Evolutionary conservation across 2,888 invertebrate species (phyloP), one percentile per base, ranked within the genome.

Genomic region (Callyntrura sp.): DNA sequence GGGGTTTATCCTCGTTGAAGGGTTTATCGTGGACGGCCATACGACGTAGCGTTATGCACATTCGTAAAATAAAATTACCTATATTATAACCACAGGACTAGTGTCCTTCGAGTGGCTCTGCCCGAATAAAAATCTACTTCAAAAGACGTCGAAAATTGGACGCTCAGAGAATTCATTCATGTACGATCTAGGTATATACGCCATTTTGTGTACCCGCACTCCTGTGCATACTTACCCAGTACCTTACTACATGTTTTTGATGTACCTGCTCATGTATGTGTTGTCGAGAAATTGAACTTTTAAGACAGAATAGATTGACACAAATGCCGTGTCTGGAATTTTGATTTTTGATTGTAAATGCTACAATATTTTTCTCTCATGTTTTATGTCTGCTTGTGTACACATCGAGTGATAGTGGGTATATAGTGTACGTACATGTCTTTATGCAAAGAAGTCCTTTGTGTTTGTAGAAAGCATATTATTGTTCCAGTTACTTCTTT

Each of bases 271-370:
- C n/a, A 20, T 76, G 65, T 62, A 11, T 78, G 60, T 45, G 25
- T 45, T 76, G 79, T 85, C 60, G 17, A 70, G 81, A 89, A 85
- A 85, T 84, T 65, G 73, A 85, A 81, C 90, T 60, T 81, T 81
- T 57, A 28, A 11, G 73, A 23, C 62, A 23, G 35, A 85, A 85
- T 85, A 60, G 90, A 90, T 90, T 90, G 90, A 90, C 90, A 90
- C 85, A 85, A 81, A 85, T 90, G 85, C 73, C 85, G 85, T 90
- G 90, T 73, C 65, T 70, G 73, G 90, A 90, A 90, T 90, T 90
- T 85, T 85, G 85, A 89, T 78, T 62, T 62, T 65, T 55, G 78
- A 65, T 85, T 81, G 62, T 62, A 60, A 81, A 60, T 60, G 25
- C 57, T 79, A 35, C 57, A 79, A 43, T 14, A 78, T 78, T 78